A percentile compares a stretch with the other conserved stretches of the same genome.
Conservation (phyloP, 2,797 vertebrate genomes). For the Synaphobranchus kaupii region DNA sequence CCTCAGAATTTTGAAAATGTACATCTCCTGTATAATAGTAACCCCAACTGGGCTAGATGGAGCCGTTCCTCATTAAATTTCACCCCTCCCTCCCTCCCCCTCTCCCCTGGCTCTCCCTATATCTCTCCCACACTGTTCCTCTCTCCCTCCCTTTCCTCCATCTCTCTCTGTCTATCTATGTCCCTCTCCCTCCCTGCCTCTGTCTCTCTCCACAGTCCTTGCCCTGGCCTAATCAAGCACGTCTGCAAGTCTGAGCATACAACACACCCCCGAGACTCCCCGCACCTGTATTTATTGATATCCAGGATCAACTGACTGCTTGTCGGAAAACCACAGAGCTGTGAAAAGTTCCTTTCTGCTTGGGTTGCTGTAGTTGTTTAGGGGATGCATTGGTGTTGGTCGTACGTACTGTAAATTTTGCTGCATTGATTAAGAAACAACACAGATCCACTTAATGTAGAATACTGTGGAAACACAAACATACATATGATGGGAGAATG, state of each 20-base stretch:
- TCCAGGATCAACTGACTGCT: constrained; percentile 74
- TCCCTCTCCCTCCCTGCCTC: neutral
- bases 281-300: constrained; percentile 80
- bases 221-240: constrained; percentile 72
- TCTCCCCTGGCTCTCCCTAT: neutral
- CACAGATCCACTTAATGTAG: neutral
- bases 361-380: constrained; percentile 56
- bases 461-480: constrained; percentile 29
- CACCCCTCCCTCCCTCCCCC: neutral
- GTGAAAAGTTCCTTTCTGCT: constrained; percentile 54
- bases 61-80: neutral
- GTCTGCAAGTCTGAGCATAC: constrained; percentile 50
- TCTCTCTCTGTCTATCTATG: neutral
- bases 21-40: neutral
- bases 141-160: neutral
- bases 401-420: constrained; percentile 22
- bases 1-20: neutral
- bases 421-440: constrained; percentile 19
- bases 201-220: constrained; percentile 71
- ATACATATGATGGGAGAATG: constrained; percentile 37
- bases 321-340: constrained; percentile 59
- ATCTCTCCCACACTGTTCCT: neutral
- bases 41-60: neutral
- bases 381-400: constrained; percentile 43
- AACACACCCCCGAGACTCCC: constrained; percentile 60